Evolutionary conservation across 2,797 vertebrate genomes (phyloP).

Genomic region (Protosalanx chinensis): DNA sequence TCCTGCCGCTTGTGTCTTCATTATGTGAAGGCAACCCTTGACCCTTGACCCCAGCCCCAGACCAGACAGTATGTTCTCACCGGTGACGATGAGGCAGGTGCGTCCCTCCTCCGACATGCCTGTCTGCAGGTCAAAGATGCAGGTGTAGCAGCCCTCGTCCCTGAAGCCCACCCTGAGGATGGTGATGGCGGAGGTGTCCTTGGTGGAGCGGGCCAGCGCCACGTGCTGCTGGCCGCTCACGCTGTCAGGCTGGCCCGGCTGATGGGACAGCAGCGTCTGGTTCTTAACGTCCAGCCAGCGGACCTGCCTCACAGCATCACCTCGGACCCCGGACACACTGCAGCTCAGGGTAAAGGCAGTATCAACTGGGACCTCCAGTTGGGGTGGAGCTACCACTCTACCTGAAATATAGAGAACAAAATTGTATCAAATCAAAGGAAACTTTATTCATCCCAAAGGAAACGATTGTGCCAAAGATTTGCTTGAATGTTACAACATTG

Average conservation of each 20-base stretch:
- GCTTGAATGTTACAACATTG: too few relatives aligned
- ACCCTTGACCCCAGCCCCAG: not conserved
- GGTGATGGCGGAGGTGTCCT: constrained; percentile 65
- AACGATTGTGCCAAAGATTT: too few relatives aligned
- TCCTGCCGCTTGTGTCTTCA: too few relatives aligned
- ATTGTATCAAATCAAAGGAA: too few relatives aligned
- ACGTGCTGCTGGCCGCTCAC: constrained; percentile 75
- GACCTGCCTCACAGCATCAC: constrained; percentile 65
- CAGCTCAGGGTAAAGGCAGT: constrained; percentile 73
- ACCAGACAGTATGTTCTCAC: constrained; percentile 50
- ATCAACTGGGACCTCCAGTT: constrained; percentile 62
- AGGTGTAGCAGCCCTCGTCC: constrained; percentile 78
- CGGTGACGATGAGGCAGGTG: constrained; percentile 71
- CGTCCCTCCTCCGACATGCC: constrained; percentile 64
- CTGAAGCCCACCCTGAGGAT: constrained; percentile 72
- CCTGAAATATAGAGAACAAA: constrained; percentile 49
- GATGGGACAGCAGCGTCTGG: constrained; percentile 69
- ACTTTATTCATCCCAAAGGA: too few relatives aligned
- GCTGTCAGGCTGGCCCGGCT: constrained; percentile 61
- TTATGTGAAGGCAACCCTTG: too few relatives aligned
- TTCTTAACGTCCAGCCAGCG: constrained; percentile 74
- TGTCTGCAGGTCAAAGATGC: constrained; percentile 71
- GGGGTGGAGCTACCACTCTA: constrained; percentile 63
- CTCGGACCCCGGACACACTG: constrained; percentile 54
- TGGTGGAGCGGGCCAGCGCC: constrained; percentile 58